Percentiles rank a stretch among this genome's conserved stretches.
phyloP scores from a whole-genome alignment of 2,797 vertebrate genomes.

The Gadopsis marmoratus region DNA sequence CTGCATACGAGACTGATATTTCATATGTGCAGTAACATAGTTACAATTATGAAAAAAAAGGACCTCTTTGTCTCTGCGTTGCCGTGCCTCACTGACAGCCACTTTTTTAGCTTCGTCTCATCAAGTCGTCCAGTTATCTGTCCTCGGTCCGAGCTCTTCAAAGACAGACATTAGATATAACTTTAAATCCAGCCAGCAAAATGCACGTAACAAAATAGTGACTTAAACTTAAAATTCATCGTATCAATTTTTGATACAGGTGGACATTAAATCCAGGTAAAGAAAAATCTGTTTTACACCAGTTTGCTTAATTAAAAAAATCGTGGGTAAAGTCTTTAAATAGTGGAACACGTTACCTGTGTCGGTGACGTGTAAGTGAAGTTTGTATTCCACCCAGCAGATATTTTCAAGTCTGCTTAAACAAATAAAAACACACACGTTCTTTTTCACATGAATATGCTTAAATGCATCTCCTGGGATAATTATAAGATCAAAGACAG shows the following conservation, averaged over 20 bases:
- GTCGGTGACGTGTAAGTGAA: slow-evolving; percentile 65
- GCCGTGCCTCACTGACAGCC: slow-evolving; percentile 49
- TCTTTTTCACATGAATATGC: background rate
- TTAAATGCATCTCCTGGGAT: background rate
- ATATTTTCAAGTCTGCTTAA: slow-evolving; percentile 76
- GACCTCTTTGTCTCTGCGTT: slow-evolving; percentile 62
- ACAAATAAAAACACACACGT: slow-evolving; percentile 19
- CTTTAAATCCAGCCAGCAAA: fast-evolving
- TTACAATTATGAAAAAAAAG: background rate
- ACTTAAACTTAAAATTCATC: too few relatives aligned
- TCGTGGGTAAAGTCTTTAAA: background rate
- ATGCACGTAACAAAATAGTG: background rate
- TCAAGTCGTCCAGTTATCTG: slow-evolving; percentile 66
- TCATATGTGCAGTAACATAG: background rate
- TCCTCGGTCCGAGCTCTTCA: slow-evolving; percentile 29
- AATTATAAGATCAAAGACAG: background rate
- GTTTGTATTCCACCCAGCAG: slow-evolving; percentile 80
- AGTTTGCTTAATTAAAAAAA: background rate
- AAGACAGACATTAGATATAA: slow-evolving; percentile 9
- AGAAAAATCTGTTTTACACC: background rate
- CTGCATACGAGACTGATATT: background rate
- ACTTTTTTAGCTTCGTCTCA: slow-evolving; percentile 68
- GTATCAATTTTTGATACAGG: background rate
- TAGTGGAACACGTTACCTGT: slow-evolving; percentile 61
- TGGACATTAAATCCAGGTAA: background rate